Evolutionary conservation across 2,888 invertebrate species (phyloP), one percentile per base, ranked within the genome.

Genomic region (Hybos culiciformis): DNA sequence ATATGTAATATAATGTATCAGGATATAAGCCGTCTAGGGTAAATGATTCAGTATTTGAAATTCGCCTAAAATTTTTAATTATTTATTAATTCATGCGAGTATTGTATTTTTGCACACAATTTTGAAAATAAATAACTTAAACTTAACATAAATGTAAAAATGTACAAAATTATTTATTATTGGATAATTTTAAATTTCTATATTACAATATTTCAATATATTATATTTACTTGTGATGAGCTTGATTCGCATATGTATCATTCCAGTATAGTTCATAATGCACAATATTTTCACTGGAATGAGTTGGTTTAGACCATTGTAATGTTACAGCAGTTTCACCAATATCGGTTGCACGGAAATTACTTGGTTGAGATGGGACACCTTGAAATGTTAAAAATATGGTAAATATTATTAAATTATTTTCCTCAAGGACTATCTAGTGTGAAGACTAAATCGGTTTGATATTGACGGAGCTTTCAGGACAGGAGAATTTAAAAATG

Each of bases 241-340:
- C 82, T 62, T 86, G 84, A 73, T 87, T 83, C 41, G 88, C 87
- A 59, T 90, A 91, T 20, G 92, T 91, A 63, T 92, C 92, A 70
- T 96, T 97, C 90, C 92, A 96, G 66, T 93, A 94, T 19, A 97
- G 75, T 68, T 92, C 92, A 69, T 96, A 97, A 59, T 88, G 87
- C 52, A 88, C 81, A 62, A 96, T 92, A 66, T 84, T 88, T 66
- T 92, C 91, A 48, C 87, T 85, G 49, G 88, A 83, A 70, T 88
- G 90, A 48, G 83, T 77, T 15, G 97, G 97, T 58, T 85, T 79
- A 46, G 81, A 82, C 97, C 97, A 97, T 53, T 84, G 82, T 56
- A 97, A 72, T 45, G 85, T 85, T 44, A 96, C 87, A 46, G 85
- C 80, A 41, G 88, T 90, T 65, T 96, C 91, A 41, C 90, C 88